phyloP scores from a whole-genome alignment of 2,888 invertebrate genomes.

The Syritta pipiens region DNA sequence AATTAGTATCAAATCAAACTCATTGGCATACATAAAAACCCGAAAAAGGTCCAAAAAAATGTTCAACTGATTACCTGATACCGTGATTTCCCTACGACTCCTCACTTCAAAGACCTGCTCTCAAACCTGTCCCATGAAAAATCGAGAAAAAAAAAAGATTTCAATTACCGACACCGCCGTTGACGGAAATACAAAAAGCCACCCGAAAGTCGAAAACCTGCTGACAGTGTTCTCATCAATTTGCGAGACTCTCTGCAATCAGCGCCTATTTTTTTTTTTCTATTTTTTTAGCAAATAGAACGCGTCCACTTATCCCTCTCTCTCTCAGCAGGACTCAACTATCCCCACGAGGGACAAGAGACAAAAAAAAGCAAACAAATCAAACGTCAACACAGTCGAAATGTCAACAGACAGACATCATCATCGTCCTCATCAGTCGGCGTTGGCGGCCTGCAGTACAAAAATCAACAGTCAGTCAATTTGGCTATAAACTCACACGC shows the following conservation, averaged over 20 bases:
- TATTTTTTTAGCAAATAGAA: slow-evolving; percentile 14
- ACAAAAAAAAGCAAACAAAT: slow-evolving; percentile 47
- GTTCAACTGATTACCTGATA: too few relatives aligned
- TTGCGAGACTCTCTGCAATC: slow-evolving; percentile 3
- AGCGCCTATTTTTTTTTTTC: slow-evolving; percentile 8
- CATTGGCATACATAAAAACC: too few relatives aligned
- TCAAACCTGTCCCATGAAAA: too few relatives aligned
- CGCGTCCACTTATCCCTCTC: neutral
- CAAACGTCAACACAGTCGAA: slow-evolving; percentile 52
- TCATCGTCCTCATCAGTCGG: slow-evolving; percentile 17
- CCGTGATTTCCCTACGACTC: too few relatives aligned
- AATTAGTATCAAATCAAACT: too few relatives aligned
- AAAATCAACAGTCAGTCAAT: slow-evolving; percentile 34
- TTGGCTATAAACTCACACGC: too few relatives aligned
- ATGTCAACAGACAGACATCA: slow-evolving; percentile 48
- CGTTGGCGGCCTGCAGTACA: neutral
- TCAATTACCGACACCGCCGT: slow-evolving; percentile 8
- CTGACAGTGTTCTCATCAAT: neutral
- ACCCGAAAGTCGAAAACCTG: too few relatives aligned
- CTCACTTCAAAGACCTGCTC: too few relatives aligned
- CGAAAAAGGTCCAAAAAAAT: too few relatives aligned
- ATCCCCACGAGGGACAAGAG: neutral
- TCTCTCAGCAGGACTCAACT: too few relatives aligned
- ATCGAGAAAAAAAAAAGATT: too few relatives aligned
- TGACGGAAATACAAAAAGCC: neutral